Base-by-base conservation (phyloP, 2,888 invertebrate species). In the Lithosia quadra region DNA sequence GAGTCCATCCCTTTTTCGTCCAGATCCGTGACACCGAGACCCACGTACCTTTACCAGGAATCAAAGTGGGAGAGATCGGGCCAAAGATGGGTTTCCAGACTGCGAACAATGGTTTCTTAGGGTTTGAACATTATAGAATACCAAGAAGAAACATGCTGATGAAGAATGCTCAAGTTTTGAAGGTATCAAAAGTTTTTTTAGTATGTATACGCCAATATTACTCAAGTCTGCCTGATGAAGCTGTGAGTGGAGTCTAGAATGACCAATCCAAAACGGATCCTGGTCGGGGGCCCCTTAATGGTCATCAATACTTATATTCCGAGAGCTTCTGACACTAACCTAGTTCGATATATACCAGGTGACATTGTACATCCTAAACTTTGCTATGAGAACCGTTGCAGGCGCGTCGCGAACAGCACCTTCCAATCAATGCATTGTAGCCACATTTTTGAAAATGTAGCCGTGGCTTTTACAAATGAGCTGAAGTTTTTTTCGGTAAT, bases 11-110 rank as follows among this genome's bases (percentile, higher is more conserved):
- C 0, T 99, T 99, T 88, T 96, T 99, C 81, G 98, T 99, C 0
- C 99, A 98, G 87, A 94, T 99, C 33, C 95, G 99, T 72, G 97
- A 98, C 85, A 96, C 97, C 81, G 97, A 98, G 28, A 98, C 98
- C 0, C 98, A 99, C 86, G 93, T 96, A 87, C 98, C 98, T 0
- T 84, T 99, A 84, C 96, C 96, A 15, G 98, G 98, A 87, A 96
- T 99, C 71, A 97, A 97, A 88, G 96, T 99, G 72, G 99, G 99
- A 1, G 99, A 99, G 92, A 99, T 99, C 78, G 99, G 99, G 1
- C 97, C 97, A 0, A 99, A 99, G 88, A 93, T 99, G 67, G 99
- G 98, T 24, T 98, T 98, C 96, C 97, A 98, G 83, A 96, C 96
- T 0, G 97, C 97, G 1, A 99, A 99, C 86, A 99, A 99, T 90